phyloP scores from a whole-genome alignment of 1,140 invertebrate species.

The Pararge aegeria region DNA sequence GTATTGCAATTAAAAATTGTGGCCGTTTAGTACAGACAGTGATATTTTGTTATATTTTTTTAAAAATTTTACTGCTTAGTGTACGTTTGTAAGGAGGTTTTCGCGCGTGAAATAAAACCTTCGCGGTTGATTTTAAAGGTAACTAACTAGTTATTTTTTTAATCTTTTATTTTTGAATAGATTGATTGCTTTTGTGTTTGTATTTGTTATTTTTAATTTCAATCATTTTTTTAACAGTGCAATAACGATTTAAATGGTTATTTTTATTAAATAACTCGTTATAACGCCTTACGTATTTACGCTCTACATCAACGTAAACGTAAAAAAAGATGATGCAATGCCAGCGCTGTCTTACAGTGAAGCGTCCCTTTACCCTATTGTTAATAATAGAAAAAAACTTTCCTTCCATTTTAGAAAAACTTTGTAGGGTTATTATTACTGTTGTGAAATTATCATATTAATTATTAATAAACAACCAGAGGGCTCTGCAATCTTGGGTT shows the following conservation, averaged over 20 bases:
- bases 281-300: too few species aligned
- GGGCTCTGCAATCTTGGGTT: too few species aligned
- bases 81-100: not conserved
- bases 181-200: not conserved
- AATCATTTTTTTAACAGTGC: not conserved
- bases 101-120: constrained; percentile 1
- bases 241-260: too few species aligned
- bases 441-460: too few species aligned
- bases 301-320: too few species aligned
- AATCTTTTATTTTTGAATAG: not conserved
- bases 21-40: not conserved
- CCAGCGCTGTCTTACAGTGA: not conserved
- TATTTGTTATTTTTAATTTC: not conserved
- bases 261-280: too few species aligned
- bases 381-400: not conserved
- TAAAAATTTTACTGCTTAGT: not conserved
- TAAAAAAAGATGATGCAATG: constrained; percentile 11
- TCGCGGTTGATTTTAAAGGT: not conserved
- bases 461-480: too few species aligned
- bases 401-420: too few species aligned
- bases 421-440: too few species aligned
- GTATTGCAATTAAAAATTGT: constrained; percentile 7
- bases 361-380: not conserved
- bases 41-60: constrained; percentile 14
- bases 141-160: constrained; percentile 12